A percentile compares a stretch with the other conserved stretches of the same genome.
Conservation (phyloP, 2,888 invertebrate genomes). For the Bhutanitis thaidina region DNA sequence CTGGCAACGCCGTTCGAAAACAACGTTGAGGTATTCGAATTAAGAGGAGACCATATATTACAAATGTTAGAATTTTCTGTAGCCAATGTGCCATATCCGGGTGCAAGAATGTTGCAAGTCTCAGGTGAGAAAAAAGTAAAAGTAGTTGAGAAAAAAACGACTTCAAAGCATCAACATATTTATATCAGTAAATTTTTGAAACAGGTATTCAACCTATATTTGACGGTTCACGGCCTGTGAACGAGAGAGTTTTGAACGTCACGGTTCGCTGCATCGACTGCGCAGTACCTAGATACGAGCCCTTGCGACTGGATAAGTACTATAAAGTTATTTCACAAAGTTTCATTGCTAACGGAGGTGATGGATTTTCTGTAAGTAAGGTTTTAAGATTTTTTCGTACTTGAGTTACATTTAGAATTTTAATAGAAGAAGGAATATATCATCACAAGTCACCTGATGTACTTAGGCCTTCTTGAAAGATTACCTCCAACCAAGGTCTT, state of each 20-base stretch:
- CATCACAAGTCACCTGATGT: too few relatives aligned
- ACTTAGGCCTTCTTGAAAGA: too few relatives aligned
- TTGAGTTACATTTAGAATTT: too few relatives aligned
- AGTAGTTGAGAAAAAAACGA: too few relatives aligned
- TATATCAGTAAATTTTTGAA: too few relatives aligned
- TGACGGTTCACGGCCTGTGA: conserved; percentile 74
- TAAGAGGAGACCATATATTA: conserved; percentile 84
- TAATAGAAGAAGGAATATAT: too few relatives aligned
- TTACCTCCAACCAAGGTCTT: too few relatives aligned
- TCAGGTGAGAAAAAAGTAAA: conserved; percentile 69
- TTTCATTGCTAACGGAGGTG: conserved; percentile 84
- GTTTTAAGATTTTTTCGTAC: neutral
- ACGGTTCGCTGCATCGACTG: conserved; percentile 82
- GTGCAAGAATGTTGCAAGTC: conserved; percentile 79
- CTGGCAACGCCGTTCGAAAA: conserved; percentile 88
- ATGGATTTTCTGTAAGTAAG: conserved; percentile 80
- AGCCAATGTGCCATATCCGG: conserved; percentile 58
- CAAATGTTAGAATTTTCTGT: conserved; percentile 81
- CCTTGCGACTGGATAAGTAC: conserved; percentile 74
- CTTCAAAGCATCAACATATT: too few relatives aligned
- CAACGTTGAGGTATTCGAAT: conserved; percentile 83
- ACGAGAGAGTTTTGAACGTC: conserved; percentile 77
- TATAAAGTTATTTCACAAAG: conserved; percentile 82
- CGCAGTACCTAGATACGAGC: conserved; percentile 75
- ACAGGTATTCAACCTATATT: conserved; percentile 41